Evolutionary conservation across 2,888 invertebrate species (phyloP).

Genomic region (Hetaerina titia): DNA sequence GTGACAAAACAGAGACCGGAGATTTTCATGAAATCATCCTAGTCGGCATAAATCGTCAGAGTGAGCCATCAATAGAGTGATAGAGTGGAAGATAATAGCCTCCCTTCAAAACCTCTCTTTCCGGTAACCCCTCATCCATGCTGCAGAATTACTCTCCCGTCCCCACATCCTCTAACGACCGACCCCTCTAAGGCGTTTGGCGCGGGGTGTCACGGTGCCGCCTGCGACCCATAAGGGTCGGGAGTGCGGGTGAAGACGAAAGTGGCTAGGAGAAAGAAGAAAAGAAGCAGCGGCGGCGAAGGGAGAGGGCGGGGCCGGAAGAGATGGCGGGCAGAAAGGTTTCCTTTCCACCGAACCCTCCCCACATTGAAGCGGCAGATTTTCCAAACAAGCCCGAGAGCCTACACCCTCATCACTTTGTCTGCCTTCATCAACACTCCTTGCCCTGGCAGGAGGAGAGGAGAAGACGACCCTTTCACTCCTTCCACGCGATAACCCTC

Average conservation of each 20-base stretch:
- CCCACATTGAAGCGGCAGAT: background rate
- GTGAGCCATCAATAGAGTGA: too few species aligned
- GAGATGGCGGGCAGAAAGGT: background rate
- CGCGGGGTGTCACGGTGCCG: background rate
- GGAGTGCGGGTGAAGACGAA: background rate
- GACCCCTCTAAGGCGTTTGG: background rate
- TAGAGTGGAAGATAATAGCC: too few species aligned
- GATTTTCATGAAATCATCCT: too few species aligned
- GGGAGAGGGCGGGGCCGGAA: background rate
- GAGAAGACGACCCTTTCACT: background rate
- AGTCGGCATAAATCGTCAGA: too few species aligned
- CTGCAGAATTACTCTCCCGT: background rate
- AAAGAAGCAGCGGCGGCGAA: background rate
- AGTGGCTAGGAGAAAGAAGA: background rate
- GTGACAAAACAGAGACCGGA: too few species aligned
- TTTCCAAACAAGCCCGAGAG: constrained; percentile 46
- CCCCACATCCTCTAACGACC: background rate
- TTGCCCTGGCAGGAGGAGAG: background rate
- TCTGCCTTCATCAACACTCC: constrained; percentile 49
- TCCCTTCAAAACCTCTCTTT: too few species aligned
- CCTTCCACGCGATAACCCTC: background rate
- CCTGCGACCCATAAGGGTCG: background rate
- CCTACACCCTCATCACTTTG: constrained; percentile 40
- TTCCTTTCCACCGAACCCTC: background rate
- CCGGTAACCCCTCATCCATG: background rate